These are phyloP conservation scores for Steinernema khuongi DNA, from an alignment of 1,140 invertebrate species.

Conservation along the genomic window DNA sequence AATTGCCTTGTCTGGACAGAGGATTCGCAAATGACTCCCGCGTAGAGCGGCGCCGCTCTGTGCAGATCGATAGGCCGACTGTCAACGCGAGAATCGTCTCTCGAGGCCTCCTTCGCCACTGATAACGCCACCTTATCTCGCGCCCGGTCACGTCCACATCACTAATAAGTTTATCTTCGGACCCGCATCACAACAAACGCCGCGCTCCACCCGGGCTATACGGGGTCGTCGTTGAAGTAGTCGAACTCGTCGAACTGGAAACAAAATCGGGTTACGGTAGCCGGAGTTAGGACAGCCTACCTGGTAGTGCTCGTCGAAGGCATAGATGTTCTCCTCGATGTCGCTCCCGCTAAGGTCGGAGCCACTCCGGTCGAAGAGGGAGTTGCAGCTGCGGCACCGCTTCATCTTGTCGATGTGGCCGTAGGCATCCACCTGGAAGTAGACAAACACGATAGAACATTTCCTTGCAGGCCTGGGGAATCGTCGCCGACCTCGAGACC, in stretches of 20 bases:
- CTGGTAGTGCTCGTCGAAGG: slow-evolving; percentile 9
- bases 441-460: too few relatives aligned
- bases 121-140: slow-evolving; percentile 1
- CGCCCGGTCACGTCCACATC: not conserved
- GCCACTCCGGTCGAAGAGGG: not conserved
- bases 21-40: too few relatives aligned
- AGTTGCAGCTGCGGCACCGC: not conserved
- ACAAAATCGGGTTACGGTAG: not conserved
- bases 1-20: too few relatives aligned
- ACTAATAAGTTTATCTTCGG: not conserved
- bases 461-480: too few relatives aligned
- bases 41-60: not conserved
- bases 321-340: slow-evolving; percentile 10
- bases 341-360: slow-evolving; percentile 2
- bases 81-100: not conserved
- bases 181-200: not conserved
- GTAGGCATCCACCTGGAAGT: not conserved
- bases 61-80: not conserved
- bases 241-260: slow-evolving; percentile 10
- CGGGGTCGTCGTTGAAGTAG: not conserved
- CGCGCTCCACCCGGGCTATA: not conserved
- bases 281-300: not conserved
- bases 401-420: slow-evolving; percentile 1
- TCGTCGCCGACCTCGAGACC: too few relatives aligned
- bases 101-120: not conserved